These are phyloP conservation scores for Cirrhinus mrigala DNA, from an alignment of 2,797 vertebrate species.

Conservation along the genomic window DNA sequence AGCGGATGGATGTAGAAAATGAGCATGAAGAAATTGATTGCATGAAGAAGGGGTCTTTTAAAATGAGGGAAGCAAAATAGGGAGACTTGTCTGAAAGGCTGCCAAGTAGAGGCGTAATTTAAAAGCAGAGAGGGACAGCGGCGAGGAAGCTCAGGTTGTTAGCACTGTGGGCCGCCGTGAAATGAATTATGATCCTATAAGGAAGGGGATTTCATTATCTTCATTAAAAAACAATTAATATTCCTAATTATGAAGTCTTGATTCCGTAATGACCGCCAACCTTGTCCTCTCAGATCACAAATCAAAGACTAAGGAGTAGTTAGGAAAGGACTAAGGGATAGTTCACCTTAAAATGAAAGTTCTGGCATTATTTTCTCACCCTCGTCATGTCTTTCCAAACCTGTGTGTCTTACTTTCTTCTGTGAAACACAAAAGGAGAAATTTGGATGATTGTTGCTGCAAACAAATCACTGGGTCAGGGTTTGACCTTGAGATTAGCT, in stretches of 20 bases:
- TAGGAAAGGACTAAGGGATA: not conserved
- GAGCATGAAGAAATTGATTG: slow-evolving; percentile 33
- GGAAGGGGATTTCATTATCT: not conserved
- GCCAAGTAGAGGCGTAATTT: not conserved
- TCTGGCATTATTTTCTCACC: not conserved
- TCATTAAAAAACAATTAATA: slow-evolving; percentile 14
- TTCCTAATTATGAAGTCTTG: slow-evolving; percentile 2
- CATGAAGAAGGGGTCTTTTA: not conserved
- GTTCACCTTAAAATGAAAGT: too few relatives aligned
- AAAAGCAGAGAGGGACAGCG: not conserved
- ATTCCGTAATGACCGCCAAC: not conserved
- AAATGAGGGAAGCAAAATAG: not conserved
- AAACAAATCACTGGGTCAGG: not conserved
- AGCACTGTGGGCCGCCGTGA: not conserved
- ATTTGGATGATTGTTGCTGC: not conserved
- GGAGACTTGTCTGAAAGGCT: slow-evolving; percentile 4
- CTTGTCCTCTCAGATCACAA: not conserved
- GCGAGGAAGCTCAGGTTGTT: not conserved
- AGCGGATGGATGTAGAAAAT: slow-evolving; percentile 17
- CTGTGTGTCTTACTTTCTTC: too few relatives aligned
- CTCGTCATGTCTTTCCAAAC: not conserved
- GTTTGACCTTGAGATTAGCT: not conserved
- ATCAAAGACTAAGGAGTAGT: not conserved
- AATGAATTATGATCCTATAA: slow-evolving; percentile 2
- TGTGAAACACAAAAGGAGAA: not conserved